A percentile compares a stretch with the other conserved stretches of the same genome.
phyloP scores from a whole-genome alignment of 1,140 invertebrate genomes.

The Tetragonula clypearis region DNA sequence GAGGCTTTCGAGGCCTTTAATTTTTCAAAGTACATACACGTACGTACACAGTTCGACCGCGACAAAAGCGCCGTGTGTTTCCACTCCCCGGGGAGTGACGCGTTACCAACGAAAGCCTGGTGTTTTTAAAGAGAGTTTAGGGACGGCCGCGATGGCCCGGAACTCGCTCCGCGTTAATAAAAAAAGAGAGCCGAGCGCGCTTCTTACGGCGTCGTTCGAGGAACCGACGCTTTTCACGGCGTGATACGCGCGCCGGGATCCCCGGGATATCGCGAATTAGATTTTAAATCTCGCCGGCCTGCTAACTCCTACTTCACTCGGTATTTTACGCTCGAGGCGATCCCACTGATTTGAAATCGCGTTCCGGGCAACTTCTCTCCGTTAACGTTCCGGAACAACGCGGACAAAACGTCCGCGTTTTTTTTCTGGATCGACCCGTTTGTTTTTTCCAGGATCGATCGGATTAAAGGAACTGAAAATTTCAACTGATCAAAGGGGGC shows the following conservation, averaged over 20 bases:
- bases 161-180: neutral
- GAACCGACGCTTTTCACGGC: neutral
- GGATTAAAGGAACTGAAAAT: slow-evolving; percentile 11
- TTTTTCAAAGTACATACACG: neutral
- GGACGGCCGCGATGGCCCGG: neutral
- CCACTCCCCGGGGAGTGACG: neutral
- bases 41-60: neutral
- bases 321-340: slow-evolving; percentile 7
- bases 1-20: neutral
- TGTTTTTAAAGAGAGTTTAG: neutral
- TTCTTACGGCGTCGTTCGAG: neutral
- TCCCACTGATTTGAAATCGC: slow-evolving; percentile 1
- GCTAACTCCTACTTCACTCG: too few species aligned
- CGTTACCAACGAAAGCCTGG: neutral
- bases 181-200: neutral
- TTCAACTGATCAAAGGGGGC: neutral
- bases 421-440: slow-evolving; percentile 7
- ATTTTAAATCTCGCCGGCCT: neutral
- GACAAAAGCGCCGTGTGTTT: neutral
- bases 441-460: slow-evolving; percentile 2
- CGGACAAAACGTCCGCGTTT: neutral
- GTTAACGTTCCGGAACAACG: neutral
- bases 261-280: slow-evolving; percentile 9
- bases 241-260: too few species aligned
- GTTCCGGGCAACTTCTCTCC: neutral